phyloP scores from a whole-genome alignment of 2,113 vertebrate genomes.

The Empidonax traillii region DNA sequence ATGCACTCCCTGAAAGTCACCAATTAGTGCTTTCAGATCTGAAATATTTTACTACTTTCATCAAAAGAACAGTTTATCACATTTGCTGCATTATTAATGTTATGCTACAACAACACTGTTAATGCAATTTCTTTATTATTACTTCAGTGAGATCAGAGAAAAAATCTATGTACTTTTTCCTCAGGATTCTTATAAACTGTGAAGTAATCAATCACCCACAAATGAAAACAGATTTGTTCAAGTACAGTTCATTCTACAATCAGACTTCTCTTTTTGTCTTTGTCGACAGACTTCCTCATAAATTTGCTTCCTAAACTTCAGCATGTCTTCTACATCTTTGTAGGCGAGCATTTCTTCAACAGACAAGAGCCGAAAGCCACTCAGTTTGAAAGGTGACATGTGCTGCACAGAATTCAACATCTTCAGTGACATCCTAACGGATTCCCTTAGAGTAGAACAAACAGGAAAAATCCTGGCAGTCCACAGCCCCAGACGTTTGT shows the following conservation, averaged over 20 bases:
- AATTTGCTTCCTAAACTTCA: slow-evolving; percentile 81
- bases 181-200: neutral
- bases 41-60: slow-evolving; percentile 16
- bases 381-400: slow-evolving; percentile 47
- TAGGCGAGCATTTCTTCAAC: slow-evolving; percentile 83
- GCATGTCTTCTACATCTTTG: slow-evolving; percentile 88
- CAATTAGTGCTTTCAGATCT: slow-evolving; percentile 14
- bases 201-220: neutral
- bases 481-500: slow-evolving; percentile 79
- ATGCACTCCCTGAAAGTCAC: neutral
- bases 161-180: neutral
- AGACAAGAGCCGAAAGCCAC: slow-evolving; percentile 74
- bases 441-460: slow-evolving; percentile 75
- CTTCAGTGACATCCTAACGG: slow-evolving; percentile 74
- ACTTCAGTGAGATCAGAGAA: slow-evolving; percentile 5
- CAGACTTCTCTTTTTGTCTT: slow-evolving; percentile 18
- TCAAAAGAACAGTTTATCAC: neutral
- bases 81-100: slow-evolving; percentile 24
- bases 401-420: slow-evolving; percentile 79
- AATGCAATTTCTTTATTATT: slow-evolving; percentile 27
- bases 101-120: neutral
- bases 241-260: neutral
- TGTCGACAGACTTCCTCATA: slow-evolving; percentile 74
- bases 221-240: neutral
- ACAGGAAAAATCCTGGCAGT: slow-evolving; percentile 86